Conservation (phyloP, 2,888 invertebrate genomes). For the Leptogaster cylindrica region DNA sequence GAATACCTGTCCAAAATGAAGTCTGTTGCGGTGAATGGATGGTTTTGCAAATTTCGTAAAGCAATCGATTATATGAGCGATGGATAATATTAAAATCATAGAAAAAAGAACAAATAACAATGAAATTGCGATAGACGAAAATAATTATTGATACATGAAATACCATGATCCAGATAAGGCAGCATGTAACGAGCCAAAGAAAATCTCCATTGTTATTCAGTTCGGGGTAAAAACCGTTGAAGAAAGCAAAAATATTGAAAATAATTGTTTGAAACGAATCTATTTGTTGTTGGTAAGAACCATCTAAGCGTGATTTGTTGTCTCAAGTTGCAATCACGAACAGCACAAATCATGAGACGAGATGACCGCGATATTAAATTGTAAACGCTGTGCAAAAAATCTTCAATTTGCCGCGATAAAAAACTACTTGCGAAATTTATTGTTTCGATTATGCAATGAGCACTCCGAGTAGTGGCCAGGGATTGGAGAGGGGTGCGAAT, state of each 20-base stretch:
- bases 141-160: not conserved
- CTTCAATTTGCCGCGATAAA: conserved; percentile 20
- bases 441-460: too few relatives aligned
- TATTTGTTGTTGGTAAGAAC: conserved; percentile 8
- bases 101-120: conserved; percentile 20
- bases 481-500: conserved; percentile 2
- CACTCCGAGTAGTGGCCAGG: too few relatives aligned
- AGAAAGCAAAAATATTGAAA: conserved; percentile 47
- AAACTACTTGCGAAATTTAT: conserved; percentile 3
- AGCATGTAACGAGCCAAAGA: conserved; percentile 46
- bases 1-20: conserved; percentile 62
- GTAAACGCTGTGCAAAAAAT: conserved; percentile 21
- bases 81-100: conserved; percentile 5
- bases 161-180: conserved; percentile 41
- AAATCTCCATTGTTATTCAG: conserved; percentile 25
- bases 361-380: conserved; percentile 30
- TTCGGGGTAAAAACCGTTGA: conserved; percentile 44
- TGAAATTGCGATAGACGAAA: not conserved
- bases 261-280: conserved; percentile 42
- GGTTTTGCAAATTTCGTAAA: too few relatives aligned
- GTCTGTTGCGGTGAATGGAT: conserved; percentile 52
- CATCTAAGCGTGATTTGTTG: conserved; percentile 27
- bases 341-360: conserved; percentile 10
- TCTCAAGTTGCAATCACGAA: conserved; percentile 6
- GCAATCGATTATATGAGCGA: not conserved